Conservation (phyloP, 2,888 invertebrate species). For the Hofmannophila pseudospretella region DNA sequence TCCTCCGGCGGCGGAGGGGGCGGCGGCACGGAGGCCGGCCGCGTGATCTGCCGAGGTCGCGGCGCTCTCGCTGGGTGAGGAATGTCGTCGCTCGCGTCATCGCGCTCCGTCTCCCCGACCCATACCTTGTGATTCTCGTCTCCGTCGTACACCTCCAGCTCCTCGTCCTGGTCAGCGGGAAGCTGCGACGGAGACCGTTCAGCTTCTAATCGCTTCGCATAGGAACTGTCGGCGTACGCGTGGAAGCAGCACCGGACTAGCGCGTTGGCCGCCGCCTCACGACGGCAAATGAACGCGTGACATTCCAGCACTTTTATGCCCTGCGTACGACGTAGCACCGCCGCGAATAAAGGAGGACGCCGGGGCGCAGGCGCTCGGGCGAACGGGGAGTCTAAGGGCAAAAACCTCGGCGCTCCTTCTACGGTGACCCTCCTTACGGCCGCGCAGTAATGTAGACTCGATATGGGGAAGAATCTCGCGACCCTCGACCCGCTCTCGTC, state of each 20-base stretch:
- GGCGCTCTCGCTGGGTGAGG: slow-evolving; percentile 80
- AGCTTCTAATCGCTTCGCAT: slow-evolving; percentile 88
- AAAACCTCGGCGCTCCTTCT: slow-evolving; percentile 88
- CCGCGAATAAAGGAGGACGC: slow-evolving; percentile 98
- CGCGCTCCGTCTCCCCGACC: slow-evolving; percentile 89
- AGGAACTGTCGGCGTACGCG: slow-evolving; percentile 97
- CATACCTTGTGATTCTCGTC: slow-evolving; percentile 97
- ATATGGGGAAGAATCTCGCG: slow-evolving; percentile 96
- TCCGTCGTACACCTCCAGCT: slow-evolving; percentile 90
- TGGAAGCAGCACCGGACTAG: slow-evolving; percentile 98
- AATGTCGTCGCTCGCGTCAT: slow-evolving; percentile 84
- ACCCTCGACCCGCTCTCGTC: slow-evolving; percentile 97
- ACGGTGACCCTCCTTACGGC: slow-evolving; percentile 93
- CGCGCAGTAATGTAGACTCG: slow-evolving; percentile 96
- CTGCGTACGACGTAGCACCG: slow-evolving; percentile 95
- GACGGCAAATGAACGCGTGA: slow-evolving; percentile 98
- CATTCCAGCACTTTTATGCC: slow-evolving; percentile 99
- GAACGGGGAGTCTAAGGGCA: slow-evolving; percentile 97
- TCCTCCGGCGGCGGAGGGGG: slow-evolving; percentile 86
- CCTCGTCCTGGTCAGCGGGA: slow-evolving; percentile 79
- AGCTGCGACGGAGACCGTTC: slow-evolving; percentile 68
- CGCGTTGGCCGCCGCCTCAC: slow-evolving; percentile 98
- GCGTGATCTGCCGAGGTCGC: slow-evolving; percentile 88
- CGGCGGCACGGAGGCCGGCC: slow-evolving; percentile 89
- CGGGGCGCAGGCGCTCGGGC: slow-evolving; percentile 93